Base-by-base conservation (phyloP, 2,113 vertebrate species). In the Hemibagrus wyckioides region DNA sequence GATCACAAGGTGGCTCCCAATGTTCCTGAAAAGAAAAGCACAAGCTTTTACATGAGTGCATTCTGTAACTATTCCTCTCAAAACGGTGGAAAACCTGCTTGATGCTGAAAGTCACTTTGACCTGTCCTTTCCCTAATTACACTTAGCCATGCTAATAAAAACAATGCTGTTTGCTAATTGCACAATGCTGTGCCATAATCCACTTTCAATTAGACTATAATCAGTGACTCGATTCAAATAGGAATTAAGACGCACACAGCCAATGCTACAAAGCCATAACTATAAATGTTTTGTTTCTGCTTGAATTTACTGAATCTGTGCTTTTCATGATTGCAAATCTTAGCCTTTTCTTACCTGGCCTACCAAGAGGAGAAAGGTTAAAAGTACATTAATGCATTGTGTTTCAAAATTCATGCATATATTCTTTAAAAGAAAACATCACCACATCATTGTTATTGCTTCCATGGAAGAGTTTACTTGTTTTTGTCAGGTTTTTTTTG, bases 1-100 rank as follows among this genome's bases (percentile, higher is more conserved):
- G 10, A 99, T 97, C 75, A 94, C 96, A 36, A 99, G 93, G 52
- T 91, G 95, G 90, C 95, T 97, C 89, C 96, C 97, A 0, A 99
- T 99, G 93, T 99, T 98, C 94, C 98, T 99, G 63, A 84, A 41
- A 88, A 77, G 48, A 9, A 86, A 84, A 79, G 56, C 21, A 52
- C 3, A 52, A n/a, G 25, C 5, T 25, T 25, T 84, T 56, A 80
- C 14, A 73, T 57, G 9, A 63, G 63, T 48, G 88, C 30, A 57
- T n/a, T 41, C 28, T 10, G 10, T 65, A 69, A 79, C 30, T 7
- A n/a, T 56, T 39, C 9, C 48, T 7, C 23, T 59, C 21, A 59
- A 59, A 56, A 57, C 52, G 30, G 19, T 3, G 52, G 77, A 59
- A 4, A 81, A 81, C 23, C 23, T 36, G 10, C 23, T 15, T 10